These are phyloP conservation scores for Myripristis jacobus DNA, from an alignment of 2,797 vertebrate genomes.

Conservation along the genomic window DNA sequence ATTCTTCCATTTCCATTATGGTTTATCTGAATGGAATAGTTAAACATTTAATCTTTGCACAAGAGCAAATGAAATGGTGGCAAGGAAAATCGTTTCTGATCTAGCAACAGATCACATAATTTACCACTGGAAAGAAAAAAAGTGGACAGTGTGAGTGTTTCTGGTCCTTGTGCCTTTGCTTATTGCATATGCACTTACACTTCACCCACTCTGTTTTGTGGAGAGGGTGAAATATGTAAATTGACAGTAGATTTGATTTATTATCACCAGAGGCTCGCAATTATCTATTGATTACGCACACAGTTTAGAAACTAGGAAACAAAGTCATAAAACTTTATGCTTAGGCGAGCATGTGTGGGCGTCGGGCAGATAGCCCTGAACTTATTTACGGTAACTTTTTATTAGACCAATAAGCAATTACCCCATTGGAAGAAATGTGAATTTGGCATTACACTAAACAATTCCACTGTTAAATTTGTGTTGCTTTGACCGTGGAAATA, in stretches of 20 bases:
- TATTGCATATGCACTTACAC: slow-evolving; percentile 5
- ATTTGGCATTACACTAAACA: too few relatives aligned
- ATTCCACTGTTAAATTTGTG: neutral
- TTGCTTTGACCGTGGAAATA: neutral
- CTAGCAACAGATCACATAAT: neutral
- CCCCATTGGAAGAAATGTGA: too few relatives aligned
- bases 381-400: neutral
- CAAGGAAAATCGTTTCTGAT: neutral
- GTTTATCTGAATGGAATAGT: too few relatives aligned
- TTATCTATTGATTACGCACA: slow-evolving; percentile 41
- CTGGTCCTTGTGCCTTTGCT: neutral
- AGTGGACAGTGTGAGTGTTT: too few relatives aligned
- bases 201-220: neutral
- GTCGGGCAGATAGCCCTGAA: neutral
- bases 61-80: too few relatives aligned
- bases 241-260: slow-evolving; percentile 29
- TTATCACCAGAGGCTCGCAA: slow-evolving; percentile 20
- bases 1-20: too few relatives aligned
- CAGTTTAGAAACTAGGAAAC: slow-evolving; percentile 8
- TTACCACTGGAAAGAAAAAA: neutral
- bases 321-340: neutral
- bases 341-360: neutral
- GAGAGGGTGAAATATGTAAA: slow-evolving; percentile 25
- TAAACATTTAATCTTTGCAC: too few relatives aligned
- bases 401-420: neutral